These are phyloP conservation scores for Capreolus pygargus DNA, from an alignment of 2,113 vertebrate species.

Conservation along the genomic window DNA sequence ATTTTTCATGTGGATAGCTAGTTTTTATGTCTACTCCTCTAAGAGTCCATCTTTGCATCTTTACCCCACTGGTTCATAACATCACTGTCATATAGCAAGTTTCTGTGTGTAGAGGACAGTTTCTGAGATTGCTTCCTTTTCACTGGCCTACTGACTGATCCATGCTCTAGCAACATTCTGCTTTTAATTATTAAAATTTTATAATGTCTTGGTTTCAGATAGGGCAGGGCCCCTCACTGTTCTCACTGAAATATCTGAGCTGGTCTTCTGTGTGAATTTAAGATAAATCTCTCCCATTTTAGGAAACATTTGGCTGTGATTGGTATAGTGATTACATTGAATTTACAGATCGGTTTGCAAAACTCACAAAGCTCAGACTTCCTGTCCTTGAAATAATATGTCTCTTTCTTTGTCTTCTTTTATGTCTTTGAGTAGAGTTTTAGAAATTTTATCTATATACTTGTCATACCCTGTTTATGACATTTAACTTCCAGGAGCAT, in stretches of 20 bases:
- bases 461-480: neutral
- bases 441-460: neutral
- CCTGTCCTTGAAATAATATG: neutral
- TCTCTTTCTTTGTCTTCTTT: neutral
- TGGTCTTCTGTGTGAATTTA: neutral
- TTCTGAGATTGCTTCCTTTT: neutral
- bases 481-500: neutral
- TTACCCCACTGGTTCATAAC: neutral
- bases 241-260: neutral
- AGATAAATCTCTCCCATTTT: neutral
- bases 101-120: accelerated
- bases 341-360: constrained; percentile 11
- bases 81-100: accelerated
- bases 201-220: neutral
- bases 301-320: neutral
- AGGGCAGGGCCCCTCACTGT: neutral
- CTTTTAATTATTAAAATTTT: neutral
- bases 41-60: neutral
- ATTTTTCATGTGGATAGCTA: neutral
- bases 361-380: neutral
- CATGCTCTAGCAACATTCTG: neutral
- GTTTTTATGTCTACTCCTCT: neutral
- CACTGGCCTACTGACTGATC: neutral
- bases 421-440: neutral
- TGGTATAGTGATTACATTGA: neutral